These are phyloP conservation scores for Heliconius sara DNA, from an alignment of 2,888 invertebrate genomes.

Conservation along the genomic window DNA sequence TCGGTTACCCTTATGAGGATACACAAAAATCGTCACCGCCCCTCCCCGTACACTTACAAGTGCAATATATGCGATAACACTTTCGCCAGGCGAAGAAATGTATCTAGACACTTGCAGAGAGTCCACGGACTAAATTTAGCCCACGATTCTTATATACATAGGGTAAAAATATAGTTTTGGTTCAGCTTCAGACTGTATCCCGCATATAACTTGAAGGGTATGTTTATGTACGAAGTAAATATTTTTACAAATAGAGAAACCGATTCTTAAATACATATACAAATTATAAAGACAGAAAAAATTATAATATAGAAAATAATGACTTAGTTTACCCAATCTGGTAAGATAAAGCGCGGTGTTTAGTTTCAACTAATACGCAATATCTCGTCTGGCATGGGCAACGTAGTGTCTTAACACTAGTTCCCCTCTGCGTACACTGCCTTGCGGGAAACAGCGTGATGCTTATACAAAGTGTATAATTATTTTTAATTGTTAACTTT, in stretches of 20 bases:
- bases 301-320: too few relatives aligned
- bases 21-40: slow-evolving; percentile 66
- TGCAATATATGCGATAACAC: slow-evolving; percentile 61
- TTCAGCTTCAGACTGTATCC: background rate
- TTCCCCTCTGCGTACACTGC: background rate
- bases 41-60: slow-evolving; percentile 63
- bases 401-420: background rate
- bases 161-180: slow-evolving; percentile 54
- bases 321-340: too few relatives aligned
- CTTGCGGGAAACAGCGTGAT: background rate
- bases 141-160: slow-evolving; percentile 48
- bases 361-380: too few relatives aligned
- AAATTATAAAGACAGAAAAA: too few relatives aligned
- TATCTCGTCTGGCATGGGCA: too few relatives aligned
- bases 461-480: too few relatives aligned
- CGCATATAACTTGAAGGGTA: background rate
- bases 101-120: slow-evolving; percentile 64
- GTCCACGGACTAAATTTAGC: slow-evolving; percentile 62
- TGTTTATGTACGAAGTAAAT: too few relatives aligned
- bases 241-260: too few relatives aligned
- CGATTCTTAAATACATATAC: too few relatives aligned
- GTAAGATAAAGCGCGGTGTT: too few relatives aligned
- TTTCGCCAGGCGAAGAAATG: slow-evolving; percentile 72
- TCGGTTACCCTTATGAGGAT: slow-evolving; percentile 73
- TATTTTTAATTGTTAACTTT: too few relatives aligned